A percentile compares a stretch with the other conserved stretches of the same genome.
Conservation (phyloP, 2,797 vertebrate genomes). For the Arctocebus calabarensis region DNA sequence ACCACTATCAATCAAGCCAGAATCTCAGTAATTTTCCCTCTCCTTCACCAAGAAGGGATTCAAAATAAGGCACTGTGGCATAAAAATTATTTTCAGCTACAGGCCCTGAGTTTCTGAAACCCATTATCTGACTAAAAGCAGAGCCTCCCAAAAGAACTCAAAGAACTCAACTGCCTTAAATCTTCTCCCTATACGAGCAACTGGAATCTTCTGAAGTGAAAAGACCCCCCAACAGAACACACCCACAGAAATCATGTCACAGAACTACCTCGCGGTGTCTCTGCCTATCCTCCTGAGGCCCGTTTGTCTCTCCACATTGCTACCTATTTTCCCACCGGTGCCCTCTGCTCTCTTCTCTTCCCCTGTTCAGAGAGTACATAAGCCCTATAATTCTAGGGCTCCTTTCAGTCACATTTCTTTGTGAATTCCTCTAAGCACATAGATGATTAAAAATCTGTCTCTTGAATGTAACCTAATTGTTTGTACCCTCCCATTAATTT, state of each 20-base stretch:
- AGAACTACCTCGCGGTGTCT: neutral
- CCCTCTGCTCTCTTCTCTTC: neutral
- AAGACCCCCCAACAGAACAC: neutral
- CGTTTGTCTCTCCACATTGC: neutral
- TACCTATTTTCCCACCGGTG: neutral
- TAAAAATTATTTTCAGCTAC: neutral
- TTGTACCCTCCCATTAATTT: too few species aligned
- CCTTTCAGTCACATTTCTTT: conserved; percentile 1
- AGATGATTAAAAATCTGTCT: neutral
- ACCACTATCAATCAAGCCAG: neutral
- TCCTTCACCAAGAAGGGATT: neutral
- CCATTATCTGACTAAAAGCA: neutral
- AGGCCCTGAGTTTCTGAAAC: conserved; percentile 14
- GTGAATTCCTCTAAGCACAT: neutral
- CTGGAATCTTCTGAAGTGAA: neutral
- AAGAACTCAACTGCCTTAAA: conserved; percentile 8
- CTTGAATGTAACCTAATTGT: neutral
- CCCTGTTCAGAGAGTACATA: neutral
- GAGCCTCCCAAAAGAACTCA: neutral
- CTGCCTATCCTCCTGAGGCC: neutral
- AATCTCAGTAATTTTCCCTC: neutral
- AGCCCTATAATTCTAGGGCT: neutral
- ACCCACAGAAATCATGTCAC: neutral
- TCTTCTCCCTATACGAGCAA: neutral
- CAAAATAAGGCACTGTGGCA: neutral